phyloP scores from a whole-genome alignment of 2,113 vertebrate species.

The Panurus biarmicus region DNA sequence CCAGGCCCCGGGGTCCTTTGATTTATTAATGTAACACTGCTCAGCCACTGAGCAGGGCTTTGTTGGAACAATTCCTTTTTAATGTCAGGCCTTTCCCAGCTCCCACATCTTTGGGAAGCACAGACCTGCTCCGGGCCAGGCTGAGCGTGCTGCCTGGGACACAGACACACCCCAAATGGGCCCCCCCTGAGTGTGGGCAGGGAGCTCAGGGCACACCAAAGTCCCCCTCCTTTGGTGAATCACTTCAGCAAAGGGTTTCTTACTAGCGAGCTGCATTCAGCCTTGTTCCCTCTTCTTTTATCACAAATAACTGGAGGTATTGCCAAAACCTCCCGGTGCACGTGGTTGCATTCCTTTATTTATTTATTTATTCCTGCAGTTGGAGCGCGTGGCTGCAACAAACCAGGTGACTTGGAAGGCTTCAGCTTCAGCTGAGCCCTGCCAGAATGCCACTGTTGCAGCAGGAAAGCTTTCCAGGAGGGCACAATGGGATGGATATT shows the following conservation, averaged over 20 bases:
- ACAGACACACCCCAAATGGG: not conserved
- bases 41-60: not conserved
- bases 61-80: not conserved
- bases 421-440: not conserved
- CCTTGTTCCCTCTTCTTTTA: not conserved
- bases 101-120: not conserved
- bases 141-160: not conserved
- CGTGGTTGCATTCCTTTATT: fast-evolving
- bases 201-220: not conserved
- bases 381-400: not conserved
- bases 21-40: not conserved
- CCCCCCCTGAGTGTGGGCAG: not conserved
- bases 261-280: not conserved
- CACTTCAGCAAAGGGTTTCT: not conserved
- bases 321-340: not conserved
- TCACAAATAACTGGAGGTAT: not conserved
- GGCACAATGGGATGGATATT: fast-evolving
- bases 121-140: fast-evolving
- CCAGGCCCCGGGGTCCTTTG: not conserved
- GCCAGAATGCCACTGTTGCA: not conserved
- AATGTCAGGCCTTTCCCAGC: not conserved
- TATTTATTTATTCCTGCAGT: not conserved
- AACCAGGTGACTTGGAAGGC: not conserved
- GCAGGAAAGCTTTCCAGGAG: not conserved
- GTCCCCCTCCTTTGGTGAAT: not conserved